Base-by-base conservation (phyloP, 2,797 vertebrate species). In the Crenuchus spilurus region DNA sequence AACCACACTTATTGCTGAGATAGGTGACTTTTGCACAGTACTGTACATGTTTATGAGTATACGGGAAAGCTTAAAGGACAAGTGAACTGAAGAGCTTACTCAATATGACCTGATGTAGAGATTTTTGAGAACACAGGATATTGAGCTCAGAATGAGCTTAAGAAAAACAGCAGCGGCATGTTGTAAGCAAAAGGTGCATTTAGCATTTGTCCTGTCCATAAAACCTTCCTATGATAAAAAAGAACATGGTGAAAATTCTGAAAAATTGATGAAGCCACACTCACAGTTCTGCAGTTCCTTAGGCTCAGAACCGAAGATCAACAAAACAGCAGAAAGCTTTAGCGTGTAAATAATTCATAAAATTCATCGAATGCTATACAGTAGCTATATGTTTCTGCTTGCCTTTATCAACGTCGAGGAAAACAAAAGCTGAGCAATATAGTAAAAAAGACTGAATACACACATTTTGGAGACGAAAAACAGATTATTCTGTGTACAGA, bases 401-500 rank as follows among this genome's bases (percentile, higher is more conserved):
- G 14, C 2, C n/a, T 20, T n/a, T n/a, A n/a, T n/a, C n/a, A n/a
- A n/a, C n/a, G 18, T 20, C 42, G 39, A 42, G 39, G 13, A 42
- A 16, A 42, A 8, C 2, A 42, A 5, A 4, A 44, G 16, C 20
- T 11, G 6, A 4, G n/a, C 4, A 2, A 18, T 39, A 8, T 39
- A 20, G 16, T 4, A 44, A 4, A 44, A 4, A 16, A n/a, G 41
- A n/a, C 14, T n/a, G n/a, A 35, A n/a, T 16, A 16, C 49, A 35
- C 42, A 49, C 9, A 35, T 33, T 37, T 30, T 54, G 14, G 37
- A 39, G 18, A 69, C 28, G n/a, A n/a, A n/a, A n/a, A n/a, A n/a
- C 37, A 37, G 26, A 70, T 16, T 6, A 14, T 7, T 57, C 49
- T 62, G 60, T 41, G 33, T 57, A 71, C 55, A 65, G 7, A 62